Evolutionary conservation across 2,113 vertebrate species (phyloP).

Genomic region (Callorhinus ursinus): DNA sequence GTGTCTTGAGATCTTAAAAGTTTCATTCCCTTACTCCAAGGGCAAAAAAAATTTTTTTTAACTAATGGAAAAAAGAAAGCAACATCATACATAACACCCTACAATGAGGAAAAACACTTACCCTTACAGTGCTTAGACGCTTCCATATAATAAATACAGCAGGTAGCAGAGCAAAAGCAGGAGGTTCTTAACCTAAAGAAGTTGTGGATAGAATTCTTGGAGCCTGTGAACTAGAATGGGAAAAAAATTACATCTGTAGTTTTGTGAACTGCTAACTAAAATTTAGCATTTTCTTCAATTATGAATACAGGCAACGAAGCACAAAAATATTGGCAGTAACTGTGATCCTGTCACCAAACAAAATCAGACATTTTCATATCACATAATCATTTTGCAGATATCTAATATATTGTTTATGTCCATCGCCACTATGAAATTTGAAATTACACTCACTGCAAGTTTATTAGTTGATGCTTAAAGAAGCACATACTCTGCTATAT

Average conservation of each 20-base stretch:
- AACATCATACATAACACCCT: slow-evolving; percentile 39
- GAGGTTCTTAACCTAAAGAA: not conserved
- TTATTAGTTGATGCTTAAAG: not conserved
- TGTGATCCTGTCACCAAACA: not conserved
- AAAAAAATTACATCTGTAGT: not conserved
- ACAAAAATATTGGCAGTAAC: not conserved
- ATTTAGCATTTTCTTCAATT: not conserved
- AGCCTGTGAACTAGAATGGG: not conserved
- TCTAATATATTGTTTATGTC: not conserved
- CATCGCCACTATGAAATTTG: not conserved
- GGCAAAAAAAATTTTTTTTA: not conserved
- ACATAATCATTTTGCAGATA: not conserved
- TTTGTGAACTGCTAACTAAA: not conserved
- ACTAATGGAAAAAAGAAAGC: slow-evolving; percentile 71
- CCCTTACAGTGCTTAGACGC: slow-evolving; percentile 66
- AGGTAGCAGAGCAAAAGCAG: slow-evolving; percentile 75
- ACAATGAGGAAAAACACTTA: slow-evolving; percentile 9
- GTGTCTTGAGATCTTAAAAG: slow-evolving; percentile 52
- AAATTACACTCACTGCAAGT: not conserved
- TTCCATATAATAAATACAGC: slow-evolving; percentile 85
- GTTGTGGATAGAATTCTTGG: not conserved
- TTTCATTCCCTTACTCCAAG: slow-evolving; percentile 19
- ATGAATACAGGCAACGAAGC: not conserved
- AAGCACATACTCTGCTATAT: not conserved
- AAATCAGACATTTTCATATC: not conserved